Evolutionary conservation across 2,113 vertebrate genomes (phyloP), one percentile per base, ranked within the genome.

Genomic region (Esox niger): DNA sequence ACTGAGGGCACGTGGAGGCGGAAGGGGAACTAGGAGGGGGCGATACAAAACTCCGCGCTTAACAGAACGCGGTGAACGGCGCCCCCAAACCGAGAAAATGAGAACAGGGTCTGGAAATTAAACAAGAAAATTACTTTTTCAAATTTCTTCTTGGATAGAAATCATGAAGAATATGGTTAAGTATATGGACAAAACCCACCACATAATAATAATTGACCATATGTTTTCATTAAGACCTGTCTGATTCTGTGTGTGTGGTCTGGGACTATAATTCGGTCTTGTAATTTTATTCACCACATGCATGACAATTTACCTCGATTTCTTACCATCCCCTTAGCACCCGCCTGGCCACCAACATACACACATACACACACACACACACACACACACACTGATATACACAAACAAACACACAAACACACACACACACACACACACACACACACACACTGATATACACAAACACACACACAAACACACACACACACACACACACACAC

Each of bases 231-330:
- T 23, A n/a, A 52, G 4, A 52, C n/a, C 8, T 52, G n/a, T 6
- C 7, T 52, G n/a, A 43, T 43, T 43, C 13, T n/a, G n/a, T 49
- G 5, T 49, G 17, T 46, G 32, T 33, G 2, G n/a, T n/a, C n/a
- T n/a, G n/a, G n/a, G n/a, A n/a, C n/a, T n/a, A n/a, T n/a, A n/a
- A n/a, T n/a, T n/a, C n/a, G n/a, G n/a, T n/a, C n/a, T n/a, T n/a
- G n/a, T n/a, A n/a, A n/a, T 83, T 68, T 79, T 81, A 82, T 79
- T 84, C 76, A 80, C 71, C 62, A 78, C 85, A 87, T 86, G 78
- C 60, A 71, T 82, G 78, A 79, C 84, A 87, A 82, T 87, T 87
- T 86, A 82, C 68, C 74, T 69, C 73, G 73, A 74, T 85, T 78
- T 78, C 78, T 86, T 86, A 84, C 84, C 35, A 25, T 66, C 73